A percentile compares a stretch with the other conserved stretches of the same genome.
phyloP scores from a whole-genome alignment of 2,797 vertebrate species.

The Florisuga fusca region DNA sequence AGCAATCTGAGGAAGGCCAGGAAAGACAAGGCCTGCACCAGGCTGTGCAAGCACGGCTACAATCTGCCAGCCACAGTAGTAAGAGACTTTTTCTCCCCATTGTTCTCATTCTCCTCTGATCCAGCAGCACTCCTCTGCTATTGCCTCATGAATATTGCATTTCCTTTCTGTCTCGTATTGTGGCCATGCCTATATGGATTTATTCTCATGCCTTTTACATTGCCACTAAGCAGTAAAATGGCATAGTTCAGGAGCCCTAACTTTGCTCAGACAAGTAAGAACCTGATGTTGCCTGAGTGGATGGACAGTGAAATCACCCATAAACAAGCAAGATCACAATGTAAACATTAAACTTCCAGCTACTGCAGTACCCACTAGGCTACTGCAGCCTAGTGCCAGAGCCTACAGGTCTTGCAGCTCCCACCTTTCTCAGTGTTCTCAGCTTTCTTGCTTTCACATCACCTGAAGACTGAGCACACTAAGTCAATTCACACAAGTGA shows the following conservation, averaged over 20 bases:
- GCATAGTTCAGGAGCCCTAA: neutral
- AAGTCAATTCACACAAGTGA: rapidly evolving
- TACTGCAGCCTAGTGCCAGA: neutral
- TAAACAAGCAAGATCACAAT: neutral
- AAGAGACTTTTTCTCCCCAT: neutral
- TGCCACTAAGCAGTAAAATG: neutral
- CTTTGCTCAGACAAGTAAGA: neutral
- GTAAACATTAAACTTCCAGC: neutral
- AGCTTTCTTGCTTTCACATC: neutral
- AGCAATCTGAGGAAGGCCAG: neutral
- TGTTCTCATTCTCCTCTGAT: neutral
- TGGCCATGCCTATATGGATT: neutral
- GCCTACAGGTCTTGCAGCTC: neutral
- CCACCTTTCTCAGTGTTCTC: neutral
- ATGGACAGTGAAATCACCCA: neutral
- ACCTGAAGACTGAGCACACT: neutral
- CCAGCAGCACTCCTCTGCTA: neutral
- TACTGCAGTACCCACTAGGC: neutral
- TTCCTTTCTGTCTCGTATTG: neutral
- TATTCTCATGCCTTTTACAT: neutral
- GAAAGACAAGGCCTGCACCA: neutral
- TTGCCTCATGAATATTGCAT: neutral
- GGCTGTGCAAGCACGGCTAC: neutral
- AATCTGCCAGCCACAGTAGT: neutral
- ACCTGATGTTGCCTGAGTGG: neutral